phyloP scores from a whole-genome alignment of 2,797 vertebrate genomes.

The Orestias chungarensis region DNA sequence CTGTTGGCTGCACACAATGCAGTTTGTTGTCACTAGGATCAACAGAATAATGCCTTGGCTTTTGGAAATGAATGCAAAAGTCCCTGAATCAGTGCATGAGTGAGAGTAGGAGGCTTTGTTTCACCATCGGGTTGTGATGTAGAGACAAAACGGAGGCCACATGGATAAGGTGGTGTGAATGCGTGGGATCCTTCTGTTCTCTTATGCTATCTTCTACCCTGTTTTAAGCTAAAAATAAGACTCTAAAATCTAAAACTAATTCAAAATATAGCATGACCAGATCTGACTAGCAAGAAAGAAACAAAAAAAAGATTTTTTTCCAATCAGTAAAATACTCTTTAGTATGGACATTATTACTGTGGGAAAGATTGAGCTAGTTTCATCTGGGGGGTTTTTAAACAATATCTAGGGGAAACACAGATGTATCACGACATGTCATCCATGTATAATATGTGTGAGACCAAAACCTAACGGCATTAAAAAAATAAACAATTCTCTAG shows the following conservation, averaged over 20 bases:
- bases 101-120: conserved; percentile 60
- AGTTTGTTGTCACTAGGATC: conserved; percentile 54
- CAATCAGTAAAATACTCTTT: not conserved
- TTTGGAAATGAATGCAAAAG: conserved; percentile 37
- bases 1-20: conserved; percentile 39
- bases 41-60: conserved; percentile 30
- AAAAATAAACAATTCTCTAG: too few species aligned
- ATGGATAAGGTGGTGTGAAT: conserved; percentile 55
- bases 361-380: not conserved
- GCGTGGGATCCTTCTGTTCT: conserved; percentile 64
- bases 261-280: not conserved
- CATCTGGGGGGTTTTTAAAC: not conserved
- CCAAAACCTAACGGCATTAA: too few species aligned
- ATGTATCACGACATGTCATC: too few species aligned
- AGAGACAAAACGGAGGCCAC: conserved; percentile 60
- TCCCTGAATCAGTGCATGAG: conserved; percentile 12
- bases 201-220: conserved; percentile 43
- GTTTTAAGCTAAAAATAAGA: conserved; percentile 59
- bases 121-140: conserved; percentile 63
- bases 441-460: too few species aligned
- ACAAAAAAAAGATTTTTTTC: not conserved
- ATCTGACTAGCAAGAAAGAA: not conserved
- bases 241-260: conserved; percentile 32
- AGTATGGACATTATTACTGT: not conserved
- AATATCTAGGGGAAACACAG: too few species aligned